Base-by-base conservation (phyloP, 2,797 vertebrate genomes). In the Myotis planiceps region DNA sequence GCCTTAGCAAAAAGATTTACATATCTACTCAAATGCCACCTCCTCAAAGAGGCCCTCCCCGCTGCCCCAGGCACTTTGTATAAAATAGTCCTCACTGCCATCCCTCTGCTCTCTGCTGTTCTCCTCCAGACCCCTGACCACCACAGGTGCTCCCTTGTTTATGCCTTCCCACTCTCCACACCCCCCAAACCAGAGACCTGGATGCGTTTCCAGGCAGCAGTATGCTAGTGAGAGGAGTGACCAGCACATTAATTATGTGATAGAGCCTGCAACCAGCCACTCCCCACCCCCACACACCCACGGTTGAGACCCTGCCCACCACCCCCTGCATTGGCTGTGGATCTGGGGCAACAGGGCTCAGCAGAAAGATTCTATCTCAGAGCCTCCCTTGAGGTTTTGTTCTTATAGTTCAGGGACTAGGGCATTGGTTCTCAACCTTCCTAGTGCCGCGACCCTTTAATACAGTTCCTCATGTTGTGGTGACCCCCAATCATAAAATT, bases 1-100 rank as follows among this genome's bases (percentile, higher is more conserved):
- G 42, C 16, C 81, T 95, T 74, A 90, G 81, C 80, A 76, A 88
- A 80, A 80, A 92, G 78, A 89, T 37, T 82, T 65, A 85, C 55
- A 55, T 4, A 27, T 91, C 66, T 80, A 71, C 55, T 94, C 86
- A 89, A 69, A 86, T 91, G 93, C 58, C 74, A 66, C 55, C 49
- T 79, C 66, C 16, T 45, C 79, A 79, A 81, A 71, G 72, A 76
- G 72, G n/a, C 16, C 34, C 21, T 16, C 14, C 10, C 18, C 18
- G 4, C n/a, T 2, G 13, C 18, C 1, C 74, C 18, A 34, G 34
- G 37, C 65, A 74, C 39, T 76, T 84, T 12, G n/a, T 14, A 0
- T 78, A 29, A 74, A 82, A 39, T 27, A 78, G 15, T 68, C 51
- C 19, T 39, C 4, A 9, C 42, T 32, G 23, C 55, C 19, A 9